Conservation (phyloP, 2,113 vertebrate species). For the Pungitius pungitius region DNA sequence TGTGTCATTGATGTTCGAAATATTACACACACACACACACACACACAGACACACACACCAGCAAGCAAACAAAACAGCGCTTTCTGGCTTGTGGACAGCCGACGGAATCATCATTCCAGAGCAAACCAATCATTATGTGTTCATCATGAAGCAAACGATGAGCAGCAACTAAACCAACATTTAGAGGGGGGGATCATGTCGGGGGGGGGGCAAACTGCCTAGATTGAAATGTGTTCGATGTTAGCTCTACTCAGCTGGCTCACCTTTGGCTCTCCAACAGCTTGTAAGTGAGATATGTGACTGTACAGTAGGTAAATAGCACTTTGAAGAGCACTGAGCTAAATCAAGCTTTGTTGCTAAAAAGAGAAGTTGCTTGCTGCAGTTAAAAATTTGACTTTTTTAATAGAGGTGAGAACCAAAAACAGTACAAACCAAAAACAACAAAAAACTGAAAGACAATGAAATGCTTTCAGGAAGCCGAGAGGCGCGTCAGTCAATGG, state of each 20-base stretch:
- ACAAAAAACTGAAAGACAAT: background rate
- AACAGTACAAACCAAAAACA: background rate
- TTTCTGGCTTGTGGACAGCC: slow-evolving; percentile 28
- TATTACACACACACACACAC: background rate
- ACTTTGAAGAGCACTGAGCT: too few relatives aligned
- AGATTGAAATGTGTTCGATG: too few relatives aligned
- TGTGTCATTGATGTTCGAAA: background rate
- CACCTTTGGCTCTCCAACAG: too few relatives aligned
- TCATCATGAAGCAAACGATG: slow-evolving; percentile 49
- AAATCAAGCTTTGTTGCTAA: background rate
- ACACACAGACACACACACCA: background rate
- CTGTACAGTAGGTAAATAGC: too few relatives aligned
- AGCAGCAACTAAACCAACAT: slow-evolving; percentile 33
- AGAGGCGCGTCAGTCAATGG: background rate
- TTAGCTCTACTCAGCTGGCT: too few relatives aligned
- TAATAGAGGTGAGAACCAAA: background rate
- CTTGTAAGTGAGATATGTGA: too few relatives aligned
- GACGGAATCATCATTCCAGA: slow-evolving; percentile 38
- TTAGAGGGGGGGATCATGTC: slow-evolving; percentile 13
- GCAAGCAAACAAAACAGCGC: slow-evolving; percentile 6
- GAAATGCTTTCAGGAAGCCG: background rate
- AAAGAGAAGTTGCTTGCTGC: background rate
- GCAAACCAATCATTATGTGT: slow-evolving; percentile 29
- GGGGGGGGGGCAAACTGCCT: too few relatives aligned
- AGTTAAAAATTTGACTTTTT: background rate